Evolutionary conservation across 2,888 invertebrate genomes (phyloP).

Genomic region (Machimus rusticus): DNA sequence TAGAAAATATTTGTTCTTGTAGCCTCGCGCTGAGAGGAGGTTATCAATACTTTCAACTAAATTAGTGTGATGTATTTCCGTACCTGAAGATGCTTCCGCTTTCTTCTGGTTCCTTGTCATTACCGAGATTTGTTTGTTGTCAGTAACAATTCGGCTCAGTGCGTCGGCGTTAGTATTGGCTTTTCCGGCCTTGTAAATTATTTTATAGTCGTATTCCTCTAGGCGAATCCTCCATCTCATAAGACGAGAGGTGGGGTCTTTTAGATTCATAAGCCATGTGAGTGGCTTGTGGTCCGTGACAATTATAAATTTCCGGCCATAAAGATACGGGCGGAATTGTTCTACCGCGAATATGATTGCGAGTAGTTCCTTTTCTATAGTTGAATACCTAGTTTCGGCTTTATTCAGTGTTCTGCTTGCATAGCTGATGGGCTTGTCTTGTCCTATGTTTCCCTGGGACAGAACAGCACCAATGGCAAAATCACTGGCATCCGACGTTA

Average conservation of each 20-base stretch:
- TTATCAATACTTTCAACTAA: not conserved
- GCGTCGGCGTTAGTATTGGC: not conserved
- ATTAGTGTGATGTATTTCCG: too few species aligned
- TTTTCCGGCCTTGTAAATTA: not conserved
- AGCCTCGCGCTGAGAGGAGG: not conserved
- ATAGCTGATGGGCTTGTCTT: slow-evolving; percentile 42
- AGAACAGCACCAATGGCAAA: not conserved
- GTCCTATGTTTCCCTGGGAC: not conserved
- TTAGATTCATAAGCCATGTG: not conserved
- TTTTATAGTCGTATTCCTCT: not conserved
- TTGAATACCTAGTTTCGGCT: not conserved
- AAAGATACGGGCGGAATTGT: slow-evolving; percentile 42
- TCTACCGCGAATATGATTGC: slow-evolving; percentile 26
- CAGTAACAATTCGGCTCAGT: not conserved
- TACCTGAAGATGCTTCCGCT: not conserved
- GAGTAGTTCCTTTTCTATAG: slow-evolving; percentile 46
- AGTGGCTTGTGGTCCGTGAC: not conserved
- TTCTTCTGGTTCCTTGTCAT: not conserved
- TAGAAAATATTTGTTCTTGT: not conserved
- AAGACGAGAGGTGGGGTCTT: not conserved
- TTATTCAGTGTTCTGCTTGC: slow-evolving; percentile 45
- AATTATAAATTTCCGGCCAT: slow-evolving; percentile 8
- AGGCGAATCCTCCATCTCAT: not conserved
- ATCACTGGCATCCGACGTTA: slow-evolving; percentile 44
- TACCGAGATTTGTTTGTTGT: not conserved